Evolutionary conservation across 1,140 invertebrate genomes (phyloP).

Genomic region (Temnothorax longispinosus): DNA sequence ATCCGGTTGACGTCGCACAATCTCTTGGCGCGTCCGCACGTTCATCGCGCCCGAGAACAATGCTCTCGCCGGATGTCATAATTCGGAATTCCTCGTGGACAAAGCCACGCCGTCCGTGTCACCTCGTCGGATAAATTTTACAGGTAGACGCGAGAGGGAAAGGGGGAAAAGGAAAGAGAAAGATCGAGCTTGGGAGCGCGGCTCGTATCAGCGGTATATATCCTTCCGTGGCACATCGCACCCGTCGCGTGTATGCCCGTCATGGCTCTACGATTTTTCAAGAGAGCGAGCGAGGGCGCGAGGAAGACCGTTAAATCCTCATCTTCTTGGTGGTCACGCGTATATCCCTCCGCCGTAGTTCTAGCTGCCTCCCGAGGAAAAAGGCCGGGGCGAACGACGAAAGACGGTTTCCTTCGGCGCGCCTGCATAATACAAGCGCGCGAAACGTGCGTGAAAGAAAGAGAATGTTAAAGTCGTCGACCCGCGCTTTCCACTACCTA

Average conservation of each 20-base stretch:
- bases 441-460: constrained; percentile 48
- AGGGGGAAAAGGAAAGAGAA: background rate
- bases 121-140: constrained; percentile 54
- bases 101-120: constrained; percentile 11
- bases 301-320: constrained; percentile 55
- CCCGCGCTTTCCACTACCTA: constrained; percentile 15
- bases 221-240: constrained; percentile 11
- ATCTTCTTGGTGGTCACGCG: constrained; percentile 61
- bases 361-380: background rate
- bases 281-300: constrained; percentile 18
- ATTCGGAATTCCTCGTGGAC: constrained; percentile 49
- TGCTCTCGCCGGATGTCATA: constrained; percentile 49
- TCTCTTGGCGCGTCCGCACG: constrained; percentile 28
- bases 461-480: constrained; percentile 44
- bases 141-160: background rate
- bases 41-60: constrained; percentile 34
- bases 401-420: constrained; percentile 32
- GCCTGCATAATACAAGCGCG: constrained; percentile 46
- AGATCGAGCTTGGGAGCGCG: background rate
- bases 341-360: background rate
- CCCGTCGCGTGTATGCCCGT: constrained; percentile 57
- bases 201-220: constrained; percentile 31
- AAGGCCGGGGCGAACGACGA: background rate
- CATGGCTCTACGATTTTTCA: constrained; percentile 60
- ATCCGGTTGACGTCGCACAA: constrained; percentile 51